Base-by-base conservation (phyloP, 2,113 vertebrate species). In the Sarotherodon lohbergeri region DNA sequence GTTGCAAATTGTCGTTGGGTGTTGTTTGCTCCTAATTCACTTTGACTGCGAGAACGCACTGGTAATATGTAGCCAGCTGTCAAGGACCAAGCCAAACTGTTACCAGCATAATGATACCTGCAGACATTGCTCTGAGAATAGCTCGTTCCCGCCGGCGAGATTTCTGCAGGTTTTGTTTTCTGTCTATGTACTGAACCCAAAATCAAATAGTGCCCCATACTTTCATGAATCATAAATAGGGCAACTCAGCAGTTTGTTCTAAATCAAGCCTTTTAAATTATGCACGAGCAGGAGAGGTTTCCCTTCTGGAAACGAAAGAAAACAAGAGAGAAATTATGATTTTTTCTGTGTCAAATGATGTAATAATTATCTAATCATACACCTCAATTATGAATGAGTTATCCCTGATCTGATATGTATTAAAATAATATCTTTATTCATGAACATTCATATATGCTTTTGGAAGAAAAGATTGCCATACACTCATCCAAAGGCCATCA, bases 211-310 rank as follows among this genome's bases (percentile, higher is more conserved):
- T 4, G 46, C 39, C 6, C 71, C 59, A 55, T 24, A 80, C 76
- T 86, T 84, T n/a, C 24, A 88, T 92, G 83, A 92, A 91, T 92
- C 85, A 82, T 85, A 89, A 90, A 93, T 91, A 81, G 87, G 79
- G 68, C 73, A 82, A 48, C 39, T 66, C 89, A 82, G 85, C 85
- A 84, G 50, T 87, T 92, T 88, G 83, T 68, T 90, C 90, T 89
- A 89, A 88, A 88, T 86, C 14, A 1, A 82, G 89, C 7, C 76
- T 63, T 83, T 86, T 94, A 56, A 93, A 93, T 90, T 80, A 95
- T 92, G 81, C 3, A 94, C 88, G 85, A 91, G 85, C 76, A 36
- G 34, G 48, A 39, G 88, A 93, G 78, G 85, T 80, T 83, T 85
- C 48, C 46, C 29, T 8, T 88, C 8, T 19, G 66, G 10, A 79